phyloP scores from a whole-genome alignment of 2,888 invertebrate species.

The Ernsta delagoae region DNA sequence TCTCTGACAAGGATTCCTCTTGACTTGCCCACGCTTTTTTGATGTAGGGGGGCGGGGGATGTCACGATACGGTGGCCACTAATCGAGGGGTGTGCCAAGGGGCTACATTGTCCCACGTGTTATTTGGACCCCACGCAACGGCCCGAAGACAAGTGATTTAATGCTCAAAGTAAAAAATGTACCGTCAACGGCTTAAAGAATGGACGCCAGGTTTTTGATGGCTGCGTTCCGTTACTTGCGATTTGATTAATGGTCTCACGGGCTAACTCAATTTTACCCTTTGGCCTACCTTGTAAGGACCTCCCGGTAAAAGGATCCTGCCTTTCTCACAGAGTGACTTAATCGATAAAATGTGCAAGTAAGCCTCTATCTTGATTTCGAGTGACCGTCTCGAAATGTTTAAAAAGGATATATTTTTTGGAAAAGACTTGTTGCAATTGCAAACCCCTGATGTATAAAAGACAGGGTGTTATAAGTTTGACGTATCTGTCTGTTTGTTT shows the following conservation, averaged over 20 bases:
- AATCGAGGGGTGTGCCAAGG: conserved; percentile 37
- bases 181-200: conserved; percentile 35
- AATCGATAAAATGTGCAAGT: conserved; percentile 34
- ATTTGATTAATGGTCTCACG: conserved; percentile 44
- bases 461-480: no score
- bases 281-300: conserved; percentile 22
- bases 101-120: conserved; percentile 67
- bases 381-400: conserved; percentile 1
- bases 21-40: conserved; percentile 33
- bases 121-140: conserved; percentile 75
- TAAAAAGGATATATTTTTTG: background rate
- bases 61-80: conserved; percentile 16
- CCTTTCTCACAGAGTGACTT: conserved; percentile 28
- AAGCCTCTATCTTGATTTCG: conserved; percentile 18
- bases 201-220: conserved; percentile 21
- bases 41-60: conserved; percentile 9
- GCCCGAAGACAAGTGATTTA: conserved; percentile 70
- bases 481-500: no score
- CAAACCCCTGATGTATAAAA: no score
- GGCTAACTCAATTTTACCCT: conserved; percentile 36
- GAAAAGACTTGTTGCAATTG: background rate
- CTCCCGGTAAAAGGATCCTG: conserved; percentile 31
- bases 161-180: conserved; percentile 51
- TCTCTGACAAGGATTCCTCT: conserved; percentile 26
- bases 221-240: conserved; percentile 46